Evolutionary conservation across 2,888 invertebrate genomes (phyloP).

Genomic region (Tiliacea aurago): DNA sequence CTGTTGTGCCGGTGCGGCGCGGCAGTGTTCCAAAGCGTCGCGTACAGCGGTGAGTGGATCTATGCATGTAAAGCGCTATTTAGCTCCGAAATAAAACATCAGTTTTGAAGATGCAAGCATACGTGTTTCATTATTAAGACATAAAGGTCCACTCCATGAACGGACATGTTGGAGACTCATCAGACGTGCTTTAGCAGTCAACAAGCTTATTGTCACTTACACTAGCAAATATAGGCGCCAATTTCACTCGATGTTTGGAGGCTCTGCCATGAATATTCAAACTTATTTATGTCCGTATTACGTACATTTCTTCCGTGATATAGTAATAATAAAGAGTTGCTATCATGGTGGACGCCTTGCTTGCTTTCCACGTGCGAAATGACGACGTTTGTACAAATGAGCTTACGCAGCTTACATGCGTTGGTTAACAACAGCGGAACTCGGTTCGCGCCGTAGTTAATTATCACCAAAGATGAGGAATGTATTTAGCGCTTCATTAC

Average conservation of each 20-base stretch:
- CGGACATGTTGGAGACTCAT: conserved; percentile 80
- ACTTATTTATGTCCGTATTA: conserved; percentile 14
- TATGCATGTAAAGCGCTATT: conserved; percentile 79
- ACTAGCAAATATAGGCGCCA: conserved; percentile 59
- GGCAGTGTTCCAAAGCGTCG: conserved; percentile 98
- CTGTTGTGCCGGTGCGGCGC: conserved; percentile 89
- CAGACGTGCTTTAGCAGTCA: conserved; percentile 76
- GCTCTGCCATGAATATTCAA: conserved; percentile 49
- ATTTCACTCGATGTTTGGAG: conserved; percentile 57
- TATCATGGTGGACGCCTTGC: conserved; percentile 67
- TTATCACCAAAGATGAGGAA: conserved; percentile 81
- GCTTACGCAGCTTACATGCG: conserved; percentile 76
- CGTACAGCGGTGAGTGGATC: conserved; percentile 97
- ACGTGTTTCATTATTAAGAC: conserved; percentile 56
- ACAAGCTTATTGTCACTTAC: conserved; percentile 75
- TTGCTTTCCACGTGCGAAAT: conserved; percentile 70
- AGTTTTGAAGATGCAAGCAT: conserved; percentile 44
- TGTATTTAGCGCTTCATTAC: conserved; percentile 84
- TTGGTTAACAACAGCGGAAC: conserved; percentile 78
- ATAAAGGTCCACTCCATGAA: conserved; percentile 79
- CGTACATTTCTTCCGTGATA: background rate
- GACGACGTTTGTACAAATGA: conserved; percentile 60
- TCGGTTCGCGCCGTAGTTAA: conserved; percentile 75
- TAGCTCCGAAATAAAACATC: conserved; percentile 52
- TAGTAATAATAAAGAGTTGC: conserved; percentile 39